Evolutionary conservation across 2,888 invertebrate genomes (phyloP), one percentile per base, ranked within the genome.

Genomic region (Pheosia tremula): DNA sequence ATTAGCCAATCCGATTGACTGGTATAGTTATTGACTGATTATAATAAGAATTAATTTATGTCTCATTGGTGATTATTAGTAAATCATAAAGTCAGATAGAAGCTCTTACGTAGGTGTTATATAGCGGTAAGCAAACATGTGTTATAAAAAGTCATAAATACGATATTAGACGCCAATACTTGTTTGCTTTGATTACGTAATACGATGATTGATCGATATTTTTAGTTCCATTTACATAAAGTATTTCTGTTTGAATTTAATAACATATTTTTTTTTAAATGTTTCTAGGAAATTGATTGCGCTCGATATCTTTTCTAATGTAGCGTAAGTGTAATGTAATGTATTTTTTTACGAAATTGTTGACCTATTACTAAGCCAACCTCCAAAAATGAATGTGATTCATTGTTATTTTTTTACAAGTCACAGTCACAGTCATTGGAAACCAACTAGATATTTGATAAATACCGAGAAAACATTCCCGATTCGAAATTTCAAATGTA

Each of bases 401-500:
- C 81, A 84, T 72, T 71, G 63, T 67, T 63, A 24, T 36, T 56
- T 68, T 64, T 71, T 74, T 77, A 79, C 72, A 76, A 81, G 69
- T 70, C 61, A n/a, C n/a, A n/a, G n/a, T n/a, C n/a, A n/a, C n/a
- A 62, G 80, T 74, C 78, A 80, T 69, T 75, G 67, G 82, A 86
- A 77, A 77, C 81, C 68, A 77, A 85, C 86, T 85, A 89, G 90
- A 90, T 88, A 90, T 89, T 85, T 85, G 83, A 78, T 76, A 75
- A 85, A 85, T 85, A 78, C 80, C 81, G 71, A 72, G 71, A 74
- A 80, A 78, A 77, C 70, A 72, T 69, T 69, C 66, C 71, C 65
- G 61, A 74, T 75, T 75, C 67, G 56, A 67, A 63, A 68, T 70
- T 72, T 78, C 68, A 65, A 73, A 71, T 67, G 71, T 64, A 56